Percentiles rank a stretch among this genome's conserved stretches.
These are phyloP conservation scores for Andricus curvator DNA, from an alignment of 2,888 invertebrate genomes.

Conservation along the genomic window DNA sequence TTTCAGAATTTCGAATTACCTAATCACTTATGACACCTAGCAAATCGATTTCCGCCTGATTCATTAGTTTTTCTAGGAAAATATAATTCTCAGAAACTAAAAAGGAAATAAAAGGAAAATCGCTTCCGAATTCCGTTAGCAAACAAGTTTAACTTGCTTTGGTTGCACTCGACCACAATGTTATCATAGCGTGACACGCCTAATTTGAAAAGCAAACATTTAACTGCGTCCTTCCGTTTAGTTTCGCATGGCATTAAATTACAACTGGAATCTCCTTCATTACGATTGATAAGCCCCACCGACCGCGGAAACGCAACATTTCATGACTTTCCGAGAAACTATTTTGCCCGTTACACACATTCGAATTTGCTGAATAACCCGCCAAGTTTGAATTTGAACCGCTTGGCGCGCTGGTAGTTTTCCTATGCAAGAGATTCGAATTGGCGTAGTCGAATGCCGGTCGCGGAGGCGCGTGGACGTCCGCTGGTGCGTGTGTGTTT, in stretches of 20 bases:
- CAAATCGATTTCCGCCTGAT: background rate
- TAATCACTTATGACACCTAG: background rate
- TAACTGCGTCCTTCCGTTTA: constrained; percentile 31
- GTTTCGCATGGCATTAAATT: constrained; percentile 20
- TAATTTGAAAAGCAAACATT: constrained; percentile 29
- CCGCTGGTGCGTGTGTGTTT: background rate
- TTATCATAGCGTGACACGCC: constrained; percentile 31
- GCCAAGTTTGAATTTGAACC: constrained; percentile 27
- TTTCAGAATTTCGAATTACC: background rate
- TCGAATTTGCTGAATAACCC: constrained; percentile 21
- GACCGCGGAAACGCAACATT: constrained; percentile 30
- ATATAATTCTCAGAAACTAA: background rate
- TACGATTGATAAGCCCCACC: constrained; percentile 32
- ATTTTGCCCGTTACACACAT: constrained; percentile 3
- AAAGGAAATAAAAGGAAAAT: constrained; percentile 1
- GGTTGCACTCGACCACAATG: constrained; percentile 15
- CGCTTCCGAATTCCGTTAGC: background rate
- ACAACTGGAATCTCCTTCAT: constrained; percentile 10
- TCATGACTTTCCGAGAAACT: constrained; percentile 26
- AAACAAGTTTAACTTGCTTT: background rate
- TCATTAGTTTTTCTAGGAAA: background rate
- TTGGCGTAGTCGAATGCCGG: constrained; percentile 35
- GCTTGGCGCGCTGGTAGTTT: constrained; percentile 29
- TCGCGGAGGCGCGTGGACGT: constrained; percentile 29
- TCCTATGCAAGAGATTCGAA: constrained; percentile 16